Base-by-base conservation (phyloP, 2,797 vertebrate genomes). In the Dermochelys coriacea region DNA sequence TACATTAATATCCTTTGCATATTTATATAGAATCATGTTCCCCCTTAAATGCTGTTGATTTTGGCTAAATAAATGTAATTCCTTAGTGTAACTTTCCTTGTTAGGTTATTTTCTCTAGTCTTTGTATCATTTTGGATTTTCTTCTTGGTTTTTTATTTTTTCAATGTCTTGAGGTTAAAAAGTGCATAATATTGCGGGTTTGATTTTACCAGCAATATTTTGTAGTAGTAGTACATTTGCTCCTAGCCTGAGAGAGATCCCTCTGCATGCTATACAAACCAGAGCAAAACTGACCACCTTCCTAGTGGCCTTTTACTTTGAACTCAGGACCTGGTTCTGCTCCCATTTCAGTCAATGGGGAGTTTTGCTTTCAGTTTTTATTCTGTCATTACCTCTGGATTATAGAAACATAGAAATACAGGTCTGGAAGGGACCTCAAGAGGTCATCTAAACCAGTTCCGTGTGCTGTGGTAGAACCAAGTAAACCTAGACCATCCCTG, bases 1-100 rank as follows among this genome's bases (percentile, higher is more conserved):
- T 18, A 27, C 85, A 57, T 52, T 78, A 41, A 27, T 71, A 49
- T 74, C 3, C 83, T 31, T 10, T 54, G 84, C 82, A 8, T 95
- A 75, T 95, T 97, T 91, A 82, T 90, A 89, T 4, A 41, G 89
- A 93, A 25, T 92, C 86, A 0, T 41, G n/a, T 91, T 89, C 78
- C 57, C 78, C 91, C 77, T 91, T 82, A 80, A 95, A 47, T 4
- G 6, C 84, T 97, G 95, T 96, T 97, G 96, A 12, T 85, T 91
- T 96, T 96, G 95, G 97, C 97, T 96, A 85, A 19, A 57, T 5
- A 21, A 37, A 49, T 1, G 16, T n/a, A 52, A 55, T 55, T 87
- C 52, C 82, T 89, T 80, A 52, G 25, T 51, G 92, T 78, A 92
- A 88, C 74, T 82, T 91, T 78, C 89, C 64, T 80, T 91, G 34